Percentiles rank a stretch among this genome's conserved stretches.
These are phyloP conservation scores for Notamacropus eugenii DNA, from an alignment of 2,797 vertebrate species.

Conservation along the genomic window DNA sequence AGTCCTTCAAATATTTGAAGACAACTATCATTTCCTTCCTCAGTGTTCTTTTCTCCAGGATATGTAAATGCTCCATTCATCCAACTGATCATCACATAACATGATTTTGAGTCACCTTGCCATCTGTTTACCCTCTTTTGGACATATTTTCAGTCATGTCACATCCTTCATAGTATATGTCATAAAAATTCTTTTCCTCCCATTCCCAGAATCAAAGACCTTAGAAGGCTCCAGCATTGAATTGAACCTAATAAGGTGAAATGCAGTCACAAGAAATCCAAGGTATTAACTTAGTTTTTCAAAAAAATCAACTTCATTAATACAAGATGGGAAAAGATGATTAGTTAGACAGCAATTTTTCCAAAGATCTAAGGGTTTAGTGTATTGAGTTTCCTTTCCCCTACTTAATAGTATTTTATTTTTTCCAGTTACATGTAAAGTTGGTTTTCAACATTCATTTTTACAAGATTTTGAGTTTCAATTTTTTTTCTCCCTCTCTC, in stretches of 20 bases:
- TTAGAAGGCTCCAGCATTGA: neutral
- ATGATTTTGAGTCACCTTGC: neutral
- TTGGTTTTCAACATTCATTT: too few species aligned
- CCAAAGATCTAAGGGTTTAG: neutral
- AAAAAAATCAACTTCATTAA: too few species aligned
- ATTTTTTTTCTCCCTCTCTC: too few species aligned
- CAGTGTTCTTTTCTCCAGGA: neutral
- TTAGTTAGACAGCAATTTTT: neutral
- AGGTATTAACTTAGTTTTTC: neutral
- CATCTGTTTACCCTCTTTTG: neutral
- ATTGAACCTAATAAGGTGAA: neutral
- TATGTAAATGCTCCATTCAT: neutral
- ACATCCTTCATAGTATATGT: neutral
- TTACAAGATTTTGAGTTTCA: too few species aligned
- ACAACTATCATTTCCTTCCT: neutral
- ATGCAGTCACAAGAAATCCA: neutral
- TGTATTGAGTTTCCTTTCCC: too few species aligned
- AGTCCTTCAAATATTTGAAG: neutral
- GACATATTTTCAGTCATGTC: neutral
- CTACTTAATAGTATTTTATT: too few species aligned
- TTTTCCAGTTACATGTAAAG: too few species aligned
- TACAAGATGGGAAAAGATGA: neutral
- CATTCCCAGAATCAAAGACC: neutral
- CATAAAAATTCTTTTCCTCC: neutral
- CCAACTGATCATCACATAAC: neutral